These are phyloP conservation scores for Pseudonaja textilis DNA, from an alignment of 2,113 vertebrate species.

Conservation along the genomic window DNA sequence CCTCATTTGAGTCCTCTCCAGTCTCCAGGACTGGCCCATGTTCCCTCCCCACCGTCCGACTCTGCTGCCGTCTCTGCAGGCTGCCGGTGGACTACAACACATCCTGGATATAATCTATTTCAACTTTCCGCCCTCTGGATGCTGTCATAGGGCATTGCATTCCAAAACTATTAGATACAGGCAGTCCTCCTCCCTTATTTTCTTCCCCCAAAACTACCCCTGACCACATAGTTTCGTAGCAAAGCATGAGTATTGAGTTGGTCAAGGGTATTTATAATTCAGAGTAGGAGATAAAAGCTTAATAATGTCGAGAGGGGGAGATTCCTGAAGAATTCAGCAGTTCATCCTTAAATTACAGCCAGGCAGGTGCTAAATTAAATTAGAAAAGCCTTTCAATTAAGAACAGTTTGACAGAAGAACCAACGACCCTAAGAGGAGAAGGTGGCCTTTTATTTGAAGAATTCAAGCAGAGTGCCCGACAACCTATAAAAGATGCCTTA, in stretches of 20 bases:
- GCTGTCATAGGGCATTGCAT: background rate
- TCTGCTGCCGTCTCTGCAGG: no score
- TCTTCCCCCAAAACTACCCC: no score
- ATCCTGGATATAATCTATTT: background rate
- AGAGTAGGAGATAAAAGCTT: background rate
- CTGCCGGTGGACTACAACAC: background rate
- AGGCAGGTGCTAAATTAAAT: background rate
- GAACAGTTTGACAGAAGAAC: background rate
- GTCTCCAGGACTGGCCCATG: no score
- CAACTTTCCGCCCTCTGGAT: background rate
- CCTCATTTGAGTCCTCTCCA: no score
- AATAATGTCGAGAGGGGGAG: background rate
- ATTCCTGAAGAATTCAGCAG: background rate
- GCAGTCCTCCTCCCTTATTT: no score
- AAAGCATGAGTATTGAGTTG: no score
- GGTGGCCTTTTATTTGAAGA: background rate
- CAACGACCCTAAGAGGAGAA: background rate
- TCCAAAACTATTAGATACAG: background rate
- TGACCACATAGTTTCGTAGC: no score
- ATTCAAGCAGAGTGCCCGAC: background rate
- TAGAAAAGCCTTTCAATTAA: background rate
- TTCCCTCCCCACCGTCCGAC: no score
- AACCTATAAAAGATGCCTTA: background rate
- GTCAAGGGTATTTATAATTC: background rate
- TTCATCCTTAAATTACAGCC: background rate